Percentiles rank a stretch among this genome's conserved stretches.
Conservation (phyloP, 2,888 invertebrate species). For the Hymenopus coronatus region DNA sequence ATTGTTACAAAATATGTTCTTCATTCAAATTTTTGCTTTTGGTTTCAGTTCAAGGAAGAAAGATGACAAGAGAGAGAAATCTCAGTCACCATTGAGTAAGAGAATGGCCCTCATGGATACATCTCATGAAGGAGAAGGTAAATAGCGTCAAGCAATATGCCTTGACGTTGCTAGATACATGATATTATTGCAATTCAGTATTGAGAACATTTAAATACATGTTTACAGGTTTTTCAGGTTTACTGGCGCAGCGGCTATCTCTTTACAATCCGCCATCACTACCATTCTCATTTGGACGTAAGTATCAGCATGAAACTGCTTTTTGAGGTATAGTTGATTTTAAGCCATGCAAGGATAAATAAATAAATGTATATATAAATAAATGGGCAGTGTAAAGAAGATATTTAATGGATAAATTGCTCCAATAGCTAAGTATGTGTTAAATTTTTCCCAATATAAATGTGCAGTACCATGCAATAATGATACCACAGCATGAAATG, state of each 20-base stretch:
- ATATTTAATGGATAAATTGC: no score
- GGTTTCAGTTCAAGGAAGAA: conserved; percentile 45
- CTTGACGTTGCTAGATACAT: not conserved
- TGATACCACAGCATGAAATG: no score
- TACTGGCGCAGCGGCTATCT: conserved; percentile 32
- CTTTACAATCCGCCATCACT: conserved; percentile 36
- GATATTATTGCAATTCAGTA: not conserved
- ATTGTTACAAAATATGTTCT: not conserved
- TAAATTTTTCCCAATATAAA: no score
- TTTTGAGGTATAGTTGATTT: no score
- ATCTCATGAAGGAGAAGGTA: conserved; percentile 47
- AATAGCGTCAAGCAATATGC: not conserved
- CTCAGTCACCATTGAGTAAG: conserved; percentile 78
- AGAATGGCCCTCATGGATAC: conserved; percentile 74
- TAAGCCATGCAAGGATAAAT: no score
- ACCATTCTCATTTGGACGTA: conserved; percentile 36
- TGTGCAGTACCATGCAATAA: no score
- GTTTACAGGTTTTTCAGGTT: conserved; percentile 27
- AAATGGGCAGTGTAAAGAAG: no score
- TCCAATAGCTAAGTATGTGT: no score
- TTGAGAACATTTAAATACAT: not conserved
- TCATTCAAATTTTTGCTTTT: not conserved
- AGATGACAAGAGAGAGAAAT: conserved; percentile 62
- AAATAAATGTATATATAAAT: no score
- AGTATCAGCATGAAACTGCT: conserved; percentile 9